A percentile compares a stretch with the other conserved stretches of the same genome.
phyloP scores from a whole-genome alignment of 2,797 vertebrate species.

The Allobates femoralis region DNA sequence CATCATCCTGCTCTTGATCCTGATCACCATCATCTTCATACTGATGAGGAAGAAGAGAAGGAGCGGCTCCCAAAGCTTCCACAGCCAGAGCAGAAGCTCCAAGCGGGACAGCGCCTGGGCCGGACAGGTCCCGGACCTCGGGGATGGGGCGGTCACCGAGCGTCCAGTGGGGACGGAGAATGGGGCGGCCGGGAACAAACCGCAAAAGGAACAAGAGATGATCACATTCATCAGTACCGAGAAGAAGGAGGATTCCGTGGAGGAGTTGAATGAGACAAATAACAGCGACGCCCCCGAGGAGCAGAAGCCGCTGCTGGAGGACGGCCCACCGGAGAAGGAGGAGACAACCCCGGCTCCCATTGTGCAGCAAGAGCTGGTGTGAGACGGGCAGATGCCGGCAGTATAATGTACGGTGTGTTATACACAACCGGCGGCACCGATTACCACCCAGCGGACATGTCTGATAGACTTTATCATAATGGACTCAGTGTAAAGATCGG shows the following conservation, averaged over 20 bases:
- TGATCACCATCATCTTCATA: not conserved
- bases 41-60: slow-evolving; percentile 48
- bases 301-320: slow-evolving; percentile 32
- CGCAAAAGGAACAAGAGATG: slow-evolving; percentile 35
- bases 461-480: too few relatives aligned
- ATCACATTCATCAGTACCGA: slow-evolving; percentile 43
- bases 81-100: not conserved
- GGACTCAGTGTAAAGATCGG: too few relatives aligned
- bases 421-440: not conserved
- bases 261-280: not conserved
- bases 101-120: slow-evolving; percentile 32
- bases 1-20: not conserved
- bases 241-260: slow-evolving; percentile 35
- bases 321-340: not conserved
- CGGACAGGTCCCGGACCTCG: slow-evolving; percentile 43
- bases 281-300: slow-evolving; percentile 18
- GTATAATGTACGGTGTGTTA: not conserved
- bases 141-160: not conserved
- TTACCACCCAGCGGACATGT: too few relatives aligned
- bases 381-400: not conserved
- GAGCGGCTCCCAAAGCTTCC: slow-evolving; percentile 43
- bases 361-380: not conserved
- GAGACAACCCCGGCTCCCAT: not conserved
- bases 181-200: not conserved
- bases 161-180: not conserved